Base-by-base conservation (phyloP, 2,797 vertebrate species). In the Coracias cyanogaster region DNA sequence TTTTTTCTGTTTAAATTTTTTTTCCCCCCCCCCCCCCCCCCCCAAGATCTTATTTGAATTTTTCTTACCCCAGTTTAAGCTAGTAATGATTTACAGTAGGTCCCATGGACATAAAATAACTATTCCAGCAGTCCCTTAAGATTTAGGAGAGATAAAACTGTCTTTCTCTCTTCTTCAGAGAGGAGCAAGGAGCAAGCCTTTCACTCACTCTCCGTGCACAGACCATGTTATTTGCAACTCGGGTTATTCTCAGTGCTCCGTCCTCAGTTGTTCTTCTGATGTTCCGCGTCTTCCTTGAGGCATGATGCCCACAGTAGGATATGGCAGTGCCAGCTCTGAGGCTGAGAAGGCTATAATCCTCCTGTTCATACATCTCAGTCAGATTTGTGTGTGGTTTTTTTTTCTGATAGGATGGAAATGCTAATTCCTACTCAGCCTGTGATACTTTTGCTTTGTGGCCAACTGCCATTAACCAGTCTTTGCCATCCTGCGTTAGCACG, bases 401-500 rank as follows among this genome's bases (percentile, higher is more conserved):
- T n/a, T 20, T 7, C 12, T 60, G 26, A 20, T 35, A 37, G 20
- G 15, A 37, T 66, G 46, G 70, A 77, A 69, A 11, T 48, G 29
- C 6, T 29, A 33, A 29, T 82, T 85, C 16, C 18, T 67, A 7
- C 6, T 7, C 37, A 24, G 19, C 10, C 29, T 33, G 5, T 21
- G 39, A 67, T 35, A 31, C 4, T 79, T 60, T 15, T 49, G 8
- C 6, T 41, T 78, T 87, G 22, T 54, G 31, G 16, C 6, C 43
- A 66, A 1, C 3, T 26, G 55, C 12, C 7, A 2, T 51, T 84
- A 72, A 37, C 15, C 8, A 25, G 8, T 60, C 15, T 26, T 84
- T 66, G 37, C 35, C 8, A 20, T 0, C 2, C 67, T 60, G 29
- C 5, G 3, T n/a, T 31, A 14, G 2, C 37, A n/a, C 51, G 57